Evolutionary conservation across 1,140 invertebrate genomes (phyloP).

Genomic region (Coboldia fuscipes): DNA sequence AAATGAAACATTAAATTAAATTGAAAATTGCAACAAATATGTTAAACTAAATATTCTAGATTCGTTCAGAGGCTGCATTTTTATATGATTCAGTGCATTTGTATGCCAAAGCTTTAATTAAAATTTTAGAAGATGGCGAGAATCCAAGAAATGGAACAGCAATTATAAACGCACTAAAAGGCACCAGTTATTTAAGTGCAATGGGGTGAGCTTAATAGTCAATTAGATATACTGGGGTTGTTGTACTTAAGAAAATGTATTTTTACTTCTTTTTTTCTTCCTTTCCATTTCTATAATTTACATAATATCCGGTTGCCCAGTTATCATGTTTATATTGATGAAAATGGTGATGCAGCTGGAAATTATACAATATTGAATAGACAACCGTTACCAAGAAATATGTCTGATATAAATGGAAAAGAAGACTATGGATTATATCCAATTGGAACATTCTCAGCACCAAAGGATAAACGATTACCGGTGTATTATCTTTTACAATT

Average conservation of each 20-base stretch:
- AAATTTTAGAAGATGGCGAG: constrained; percentile 36
- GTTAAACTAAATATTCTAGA: constrained; percentile 28
- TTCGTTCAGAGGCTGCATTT: constrained; percentile 70
- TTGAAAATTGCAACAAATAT: background rate
- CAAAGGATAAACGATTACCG: constrained; percentile 26
- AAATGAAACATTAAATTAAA: too few species aligned
- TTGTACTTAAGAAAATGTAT: background rate
- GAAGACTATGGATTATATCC: constrained; percentile 51
- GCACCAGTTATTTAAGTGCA: constrained; percentile 55
- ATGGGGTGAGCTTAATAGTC: constrained; percentile 44
- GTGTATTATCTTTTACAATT: constrained; percentile 27
- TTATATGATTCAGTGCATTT: constrained; percentile 78
- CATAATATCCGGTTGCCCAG: constrained; percentile 20
- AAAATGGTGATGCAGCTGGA: constrained; percentile 84
- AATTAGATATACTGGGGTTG: background rate
- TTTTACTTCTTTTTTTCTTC: background rate
- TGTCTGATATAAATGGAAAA: constrained; percentile 8
- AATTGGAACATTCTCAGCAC: constrained; percentile 37
- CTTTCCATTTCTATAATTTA: background rate
- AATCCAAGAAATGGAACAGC: constrained; percentile 47
- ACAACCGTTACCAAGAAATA: constrained; percentile 18
- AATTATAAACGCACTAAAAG: constrained; percentile 45
- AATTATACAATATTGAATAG: constrained; percentile 80
- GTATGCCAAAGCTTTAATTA: constrained; percentile 52
- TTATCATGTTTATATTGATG: constrained; percentile 80